Base-by-base conservation (phyloP, 2,113 vertebrate species). In the Chamaetylas fuelleborni region DNA sequence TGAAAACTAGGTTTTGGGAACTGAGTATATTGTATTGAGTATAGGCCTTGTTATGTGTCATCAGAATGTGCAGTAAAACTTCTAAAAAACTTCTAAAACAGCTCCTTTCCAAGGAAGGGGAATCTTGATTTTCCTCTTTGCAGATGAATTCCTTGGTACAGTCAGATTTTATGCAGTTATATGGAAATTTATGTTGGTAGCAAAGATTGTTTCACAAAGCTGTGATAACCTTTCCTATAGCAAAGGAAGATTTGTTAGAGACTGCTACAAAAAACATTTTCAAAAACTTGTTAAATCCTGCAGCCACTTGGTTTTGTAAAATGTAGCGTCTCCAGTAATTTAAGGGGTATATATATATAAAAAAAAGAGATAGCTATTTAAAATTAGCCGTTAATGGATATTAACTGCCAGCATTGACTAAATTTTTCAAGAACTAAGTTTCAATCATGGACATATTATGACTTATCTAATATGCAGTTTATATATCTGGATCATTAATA, bases 401-500 rank as follows among this genome's bases (percentile, higher is more conserved):
- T 89, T 92, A 91, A 84, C 64, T 92, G 50, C 45, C 45, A 89
- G 24, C 69, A 80, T 60, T 83, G 73, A 47, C 43, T 56, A 71
- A 2, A 54, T 78, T 96, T 96, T 96, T 92, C 43, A 70, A 85
- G 34, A 88, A 56, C 57, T 91, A n/a, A 33, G 10, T 88, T 82
- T 80, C 92, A 94, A 88, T 93, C 86, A 84, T 57, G 69, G 82
- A 23, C 18, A 1, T 65, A 38, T 74, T 42, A 5, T 90, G 77
- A 92, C 60, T 93, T 94, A 8, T 10, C 69, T 72, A 74, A 72
- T 29, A 31, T 33, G 48, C 17, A 22, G 15, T 36, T 88, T 86
- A 56, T 89, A 11, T 70, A 53, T 73, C 25, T 91, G 67, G 73
- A 64, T 78, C 40, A 86, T 92, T 82, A 94, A 78, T 66, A 91